A percentile compares a stretch with the other conserved stretches of the same genome.
phyloP scores from a whole-genome alignment of 2,888 invertebrate genomes.

The Diarsia mendica region DNA sequence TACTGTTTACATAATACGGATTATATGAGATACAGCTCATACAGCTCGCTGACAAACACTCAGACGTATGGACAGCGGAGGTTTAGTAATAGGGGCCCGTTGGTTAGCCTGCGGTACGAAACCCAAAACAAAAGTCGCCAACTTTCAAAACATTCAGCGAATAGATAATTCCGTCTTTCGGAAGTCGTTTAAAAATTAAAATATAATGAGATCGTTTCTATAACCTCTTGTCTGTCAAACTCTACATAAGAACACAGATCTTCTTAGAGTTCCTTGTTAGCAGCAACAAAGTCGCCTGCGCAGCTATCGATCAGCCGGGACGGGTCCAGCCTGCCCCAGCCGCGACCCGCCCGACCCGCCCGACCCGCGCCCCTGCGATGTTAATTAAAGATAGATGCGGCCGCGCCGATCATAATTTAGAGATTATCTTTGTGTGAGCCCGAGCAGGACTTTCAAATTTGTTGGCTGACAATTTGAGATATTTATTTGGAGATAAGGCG shows the following conservation, averaged over 20 bases:
- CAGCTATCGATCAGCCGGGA: slow-evolving; percentile 72
- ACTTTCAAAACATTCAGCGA: too few relatives aligned
- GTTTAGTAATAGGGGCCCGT: too few relatives aligned
- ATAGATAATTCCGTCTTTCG: too few relatives aligned
- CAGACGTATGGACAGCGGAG: too few relatives aligned
- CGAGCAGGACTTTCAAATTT: slow-evolving; percentile 79
- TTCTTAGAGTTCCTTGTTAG: slow-evolving; percentile 1
- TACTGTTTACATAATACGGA: too few relatives aligned
- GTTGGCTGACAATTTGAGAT: slow-evolving; percentile 78
- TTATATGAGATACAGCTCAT: too few relatives aligned
- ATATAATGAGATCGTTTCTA: too few relatives aligned
- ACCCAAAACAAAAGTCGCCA: too few relatives aligned
- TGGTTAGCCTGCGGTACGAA: too few relatives aligned
- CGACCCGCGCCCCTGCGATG: slow-evolving; percentile 69
- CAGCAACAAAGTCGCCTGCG: slow-evolving; percentile 3
- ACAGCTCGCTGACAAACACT: too few relatives aligned
- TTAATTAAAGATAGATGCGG: slow-evolving; percentile 83
- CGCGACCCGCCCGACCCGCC: slow-evolving; percentile 19
- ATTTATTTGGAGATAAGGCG: slow-evolving; percentile 74
- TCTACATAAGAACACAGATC: background rate
- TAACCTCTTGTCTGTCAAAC: too few relatives aligned
- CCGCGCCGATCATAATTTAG: slow-evolving; percentile 70
- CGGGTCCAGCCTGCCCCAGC: background rate
- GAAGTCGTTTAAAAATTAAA: too few relatives aligned
- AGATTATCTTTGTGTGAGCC: slow-evolving; percentile 71